phyloP scores from a whole-genome alignment of 1,140 invertebrate genomes.

The Nasonia vitripennis region DNA sequence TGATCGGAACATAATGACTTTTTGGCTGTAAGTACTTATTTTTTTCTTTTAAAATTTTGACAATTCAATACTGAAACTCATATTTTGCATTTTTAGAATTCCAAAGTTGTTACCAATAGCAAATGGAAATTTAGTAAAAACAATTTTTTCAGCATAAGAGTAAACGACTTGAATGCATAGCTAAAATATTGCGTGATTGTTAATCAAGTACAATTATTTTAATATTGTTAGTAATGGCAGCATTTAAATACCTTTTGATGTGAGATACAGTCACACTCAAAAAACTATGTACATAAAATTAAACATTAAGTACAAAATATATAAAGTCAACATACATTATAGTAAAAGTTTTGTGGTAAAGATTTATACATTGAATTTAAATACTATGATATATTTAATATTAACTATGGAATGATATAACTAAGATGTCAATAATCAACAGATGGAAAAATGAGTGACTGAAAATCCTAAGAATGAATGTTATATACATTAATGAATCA shows the following conservation, averaged over 20 bases:
- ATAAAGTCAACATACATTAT: not conserved
- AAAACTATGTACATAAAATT: conserved; percentile 1
- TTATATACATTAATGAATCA: not conserved
- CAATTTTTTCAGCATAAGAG: not conserved
- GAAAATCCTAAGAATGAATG: not conserved
- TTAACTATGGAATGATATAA: not conserved
- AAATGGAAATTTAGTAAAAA: no score
- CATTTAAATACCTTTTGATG: conserved; percentile 4
- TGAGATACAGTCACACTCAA: conserved; percentile 3
- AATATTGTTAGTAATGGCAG: not conserved
- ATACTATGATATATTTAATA: not conserved
- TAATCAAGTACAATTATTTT: not conserved
- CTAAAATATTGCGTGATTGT: not conserved
- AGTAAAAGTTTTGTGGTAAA: not conserved
- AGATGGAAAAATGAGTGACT: not conserved
- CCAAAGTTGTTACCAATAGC: not conserved
- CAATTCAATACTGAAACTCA: not conserved
- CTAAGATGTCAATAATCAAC: not conserved
- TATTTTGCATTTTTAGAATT: not conserved
- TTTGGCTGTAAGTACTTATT: not conserved
- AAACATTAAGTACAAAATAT: conserved; percentile 1
- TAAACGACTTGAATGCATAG: not conserved
- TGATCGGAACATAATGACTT: conserved; percentile 40
- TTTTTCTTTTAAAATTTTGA: conserved; percentile 15
- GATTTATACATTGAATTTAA: not conserved